These are phyloP conservation scores for Galerucella nymphaeae DNA, from an alignment of 2,888 invertebrate genomes.

Conservation along the genomic window DNA sequence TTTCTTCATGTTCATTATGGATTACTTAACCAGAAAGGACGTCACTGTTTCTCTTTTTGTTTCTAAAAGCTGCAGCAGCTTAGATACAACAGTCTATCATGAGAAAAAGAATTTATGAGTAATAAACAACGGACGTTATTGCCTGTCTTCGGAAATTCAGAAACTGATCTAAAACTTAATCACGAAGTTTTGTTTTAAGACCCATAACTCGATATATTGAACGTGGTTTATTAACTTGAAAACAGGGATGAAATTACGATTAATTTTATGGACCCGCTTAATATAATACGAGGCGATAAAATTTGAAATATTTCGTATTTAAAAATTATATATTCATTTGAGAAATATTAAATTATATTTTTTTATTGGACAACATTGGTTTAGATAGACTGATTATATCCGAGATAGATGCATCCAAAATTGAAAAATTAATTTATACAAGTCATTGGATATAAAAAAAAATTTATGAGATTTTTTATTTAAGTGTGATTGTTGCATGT, in stretches of 20 bases:
- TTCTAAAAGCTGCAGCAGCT: neutral
- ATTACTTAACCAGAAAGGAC: too few relatives aligned
- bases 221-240: conserved; percentile 7
- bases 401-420: neutral
- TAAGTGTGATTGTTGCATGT: too few relatives aligned
- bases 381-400: neutral
- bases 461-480: too few relatives aligned
- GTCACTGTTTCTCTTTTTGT: neutral
- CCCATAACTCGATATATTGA: conserved; percentile 12
- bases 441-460: too few relatives aligned
- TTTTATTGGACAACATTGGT: neutral
- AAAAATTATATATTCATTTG: neutral
- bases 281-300: conserved; percentile 12
- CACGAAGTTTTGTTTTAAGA: conserved; percentile 22
- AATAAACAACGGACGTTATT: conserved; percentile 12
- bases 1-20: too few relatives aligned
- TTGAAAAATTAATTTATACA: too few relatives aligned
- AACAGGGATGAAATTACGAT: conserved; percentile 9
- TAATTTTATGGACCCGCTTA: neutral
- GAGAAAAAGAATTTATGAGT: conserved; percentile 6
- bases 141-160: conserved; percentile 14
- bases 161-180: conserved; percentile 15
- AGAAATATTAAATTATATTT: conserved; percentile 2
- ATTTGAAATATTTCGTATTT: conserved; percentile 1
- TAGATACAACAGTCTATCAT: conserved; percentile 5